Percentiles rank a stretch among this genome's conserved stretches.
Conservation (phyloP, 2,888 invertebrate genomes). For the Scaptomyza parva region DNA sequence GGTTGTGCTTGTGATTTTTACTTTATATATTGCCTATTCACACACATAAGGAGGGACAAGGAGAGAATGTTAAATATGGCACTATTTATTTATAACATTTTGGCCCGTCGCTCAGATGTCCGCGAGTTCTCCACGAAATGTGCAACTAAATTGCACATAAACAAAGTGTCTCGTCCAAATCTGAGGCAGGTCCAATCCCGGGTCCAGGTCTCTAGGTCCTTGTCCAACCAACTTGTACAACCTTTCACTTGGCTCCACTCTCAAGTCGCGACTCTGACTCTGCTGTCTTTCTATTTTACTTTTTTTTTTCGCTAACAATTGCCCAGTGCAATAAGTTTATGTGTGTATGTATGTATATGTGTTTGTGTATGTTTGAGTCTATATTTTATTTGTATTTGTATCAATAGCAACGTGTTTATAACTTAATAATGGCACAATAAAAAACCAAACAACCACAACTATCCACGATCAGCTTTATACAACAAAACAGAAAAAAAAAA, state of each 20-base stretch:
- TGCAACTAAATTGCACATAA: conserved; percentile 63
- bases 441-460: conserved; percentile 56
- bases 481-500: conserved; percentile 14
- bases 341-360: not conserved
- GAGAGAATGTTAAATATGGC: conserved; percentile 68
- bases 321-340: conserved; percentile 19
- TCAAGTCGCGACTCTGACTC: conserved; percentile 23
- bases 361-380: conserved; percentile 9
- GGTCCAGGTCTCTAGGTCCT: conserved; percentile 16
- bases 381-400: conserved; percentile 77
- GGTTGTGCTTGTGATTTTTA: conserved; percentile 11
- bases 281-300: conserved; percentile 51
- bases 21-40: conserved; percentile 44
- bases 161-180: conserved; percentile 56
- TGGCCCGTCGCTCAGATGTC: conserved; percentile 14
- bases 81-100: conserved; percentile 75
- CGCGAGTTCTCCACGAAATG: conserved; percentile 60
- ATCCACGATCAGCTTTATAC: conserved; percentile 32
- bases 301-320: conserved; percentile 37
- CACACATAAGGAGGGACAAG: conserved; percentile 36
- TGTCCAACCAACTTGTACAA: conserved; percentile 17
- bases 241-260: conserved; percentile 23
- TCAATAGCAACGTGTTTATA: conserved; percentile 79
- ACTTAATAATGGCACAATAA: conserved; percentile 81
- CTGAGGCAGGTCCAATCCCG: conserved; percentile 50